Percentiles rank a stretch among this genome's conserved stretches.
Conservation (phyloP, 2,113 vertebrate species). For the Chamaea fasciata region DNA sequence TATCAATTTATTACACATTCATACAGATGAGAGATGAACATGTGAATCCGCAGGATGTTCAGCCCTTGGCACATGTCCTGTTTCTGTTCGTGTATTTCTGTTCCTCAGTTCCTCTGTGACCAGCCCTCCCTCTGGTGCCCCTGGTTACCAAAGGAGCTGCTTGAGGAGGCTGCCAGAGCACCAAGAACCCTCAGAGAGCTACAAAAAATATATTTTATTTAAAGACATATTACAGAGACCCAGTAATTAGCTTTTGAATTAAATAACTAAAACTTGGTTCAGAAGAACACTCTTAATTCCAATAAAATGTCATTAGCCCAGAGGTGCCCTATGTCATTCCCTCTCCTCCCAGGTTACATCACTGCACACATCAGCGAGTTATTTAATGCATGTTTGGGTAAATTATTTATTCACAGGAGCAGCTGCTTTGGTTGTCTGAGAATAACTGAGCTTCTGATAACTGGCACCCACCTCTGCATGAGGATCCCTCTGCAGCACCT, state of each 20-base stretch:
- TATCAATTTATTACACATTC: neutral
- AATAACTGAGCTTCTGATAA: neutral
- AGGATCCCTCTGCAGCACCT: too few species aligned
- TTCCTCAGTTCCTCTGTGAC: neutral
- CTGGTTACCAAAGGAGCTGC: neutral
- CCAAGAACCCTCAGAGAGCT: neutral
- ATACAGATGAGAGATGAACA: neutral
- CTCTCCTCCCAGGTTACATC: neutral
- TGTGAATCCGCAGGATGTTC: neutral
- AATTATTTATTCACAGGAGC: neutral
- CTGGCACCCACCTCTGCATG: rapidly evolving
- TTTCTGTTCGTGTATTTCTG: neutral
- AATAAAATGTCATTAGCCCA: neutral
- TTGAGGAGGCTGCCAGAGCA: neutral
- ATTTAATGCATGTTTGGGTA: neutral
- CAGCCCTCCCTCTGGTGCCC: neutral
- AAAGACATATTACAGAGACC: neutral
- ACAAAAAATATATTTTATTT: neutral
- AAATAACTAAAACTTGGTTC: neutral
- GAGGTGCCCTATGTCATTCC: neutral
- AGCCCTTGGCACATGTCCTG: neutral
- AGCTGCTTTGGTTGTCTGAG: neutral
- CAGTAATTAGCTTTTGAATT: neutral
- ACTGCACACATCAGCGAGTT: neutral
- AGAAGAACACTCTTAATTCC: neutral